Evolutionary conservation across 2,888 invertebrate species (phyloP).

Genomic region (Aphidoletes aphidimyza): DNA sequence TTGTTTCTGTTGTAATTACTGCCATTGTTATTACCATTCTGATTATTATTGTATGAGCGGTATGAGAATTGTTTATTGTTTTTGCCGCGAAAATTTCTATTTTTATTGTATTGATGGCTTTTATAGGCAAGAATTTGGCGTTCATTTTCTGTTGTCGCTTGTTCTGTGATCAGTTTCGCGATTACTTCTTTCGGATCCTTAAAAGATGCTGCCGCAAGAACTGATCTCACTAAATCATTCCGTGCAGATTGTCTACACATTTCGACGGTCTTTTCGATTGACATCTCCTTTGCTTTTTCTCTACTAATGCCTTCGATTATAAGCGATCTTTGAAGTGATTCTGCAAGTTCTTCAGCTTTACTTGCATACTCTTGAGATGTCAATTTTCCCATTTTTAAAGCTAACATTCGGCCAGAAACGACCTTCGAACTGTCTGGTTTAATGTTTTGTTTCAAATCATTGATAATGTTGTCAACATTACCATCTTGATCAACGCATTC

Average conservation of each 20-base stretch:
- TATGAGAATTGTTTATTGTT: neutral
- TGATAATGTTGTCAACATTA: neutral
- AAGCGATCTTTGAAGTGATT: neutral
- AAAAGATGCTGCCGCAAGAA: neutral
- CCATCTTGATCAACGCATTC: neutral
- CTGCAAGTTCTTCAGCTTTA: neutral
- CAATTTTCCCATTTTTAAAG: neutral
- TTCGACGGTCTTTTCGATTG: constrained; percentile 14
- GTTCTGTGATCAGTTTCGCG: neutral
- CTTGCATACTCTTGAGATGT: neutral
- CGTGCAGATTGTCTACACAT: neutral
- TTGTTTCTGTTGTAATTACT: neutral
- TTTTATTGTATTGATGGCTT: neutral
- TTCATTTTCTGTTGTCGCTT: neutral
- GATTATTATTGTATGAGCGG: neutral
- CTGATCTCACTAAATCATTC: neutral
- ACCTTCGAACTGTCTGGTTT: constrained; percentile 17
- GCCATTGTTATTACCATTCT: neutral
- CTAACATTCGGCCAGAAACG: neutral
- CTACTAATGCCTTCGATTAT: neutral
- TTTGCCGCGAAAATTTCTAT: neutral
- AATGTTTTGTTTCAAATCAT: neutral
- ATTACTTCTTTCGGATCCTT: neutral
- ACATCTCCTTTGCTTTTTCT: constrained; percentile 9
- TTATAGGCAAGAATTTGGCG: neutral